Conservation (phyloP, 1,140 invertebrate species). For the Dendroctonus ponderosae region DNA sequence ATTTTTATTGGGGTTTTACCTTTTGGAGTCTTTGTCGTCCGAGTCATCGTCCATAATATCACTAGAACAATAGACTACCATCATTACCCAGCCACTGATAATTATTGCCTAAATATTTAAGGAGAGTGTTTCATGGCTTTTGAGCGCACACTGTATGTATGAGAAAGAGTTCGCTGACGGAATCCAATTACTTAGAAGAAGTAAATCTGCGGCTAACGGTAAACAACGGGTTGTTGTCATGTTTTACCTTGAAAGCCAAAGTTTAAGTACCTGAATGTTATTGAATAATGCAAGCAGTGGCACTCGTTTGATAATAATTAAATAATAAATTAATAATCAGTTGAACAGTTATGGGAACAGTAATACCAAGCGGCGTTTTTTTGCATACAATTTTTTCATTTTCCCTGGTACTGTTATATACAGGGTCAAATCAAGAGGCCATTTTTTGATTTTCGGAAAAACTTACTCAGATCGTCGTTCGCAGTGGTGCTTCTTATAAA, state of each 20-base stretch:
- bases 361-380: no score
- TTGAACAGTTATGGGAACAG: no score
- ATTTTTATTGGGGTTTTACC: constrained; percentile 52
- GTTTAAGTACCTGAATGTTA: no score
- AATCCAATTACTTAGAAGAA: background rate
- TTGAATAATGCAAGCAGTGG: no score
- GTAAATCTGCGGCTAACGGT: background rate
- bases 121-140: background rate
- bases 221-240: background rate
- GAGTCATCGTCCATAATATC: constrained; percentile 64
- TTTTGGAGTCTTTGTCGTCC: constrained; percentile 68
- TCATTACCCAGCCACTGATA: background rate
- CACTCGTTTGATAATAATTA: no score
- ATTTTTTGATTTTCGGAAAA: no score
- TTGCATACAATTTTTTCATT: no score
- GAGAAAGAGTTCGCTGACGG: background rate
- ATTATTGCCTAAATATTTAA: background rate
- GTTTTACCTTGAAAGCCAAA: background rate
- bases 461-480: constrained; percentile 21
- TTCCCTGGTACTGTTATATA: no score
- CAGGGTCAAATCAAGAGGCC: no score
- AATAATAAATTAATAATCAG: no score
- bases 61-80: constrained; percentile 40
- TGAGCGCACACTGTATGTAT: background rate
- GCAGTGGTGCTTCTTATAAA: constrained; percentile 16